These are phyloP conservation scores for Athalia cordata DNA, from an alignment of 2,888 invertebrate genomes.

Conservation along the genomic window DNA sequence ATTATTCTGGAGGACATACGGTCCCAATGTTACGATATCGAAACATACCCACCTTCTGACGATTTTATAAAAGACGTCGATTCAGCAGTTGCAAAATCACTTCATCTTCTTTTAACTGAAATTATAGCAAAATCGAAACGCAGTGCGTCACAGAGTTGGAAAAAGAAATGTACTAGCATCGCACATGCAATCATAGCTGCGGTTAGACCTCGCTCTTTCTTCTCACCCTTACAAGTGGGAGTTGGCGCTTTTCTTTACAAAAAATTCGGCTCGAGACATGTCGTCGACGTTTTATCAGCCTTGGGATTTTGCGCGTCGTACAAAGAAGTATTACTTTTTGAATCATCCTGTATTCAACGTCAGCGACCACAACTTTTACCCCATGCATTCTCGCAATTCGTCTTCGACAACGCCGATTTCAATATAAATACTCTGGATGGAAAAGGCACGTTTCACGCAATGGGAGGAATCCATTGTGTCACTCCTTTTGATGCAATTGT, in stretches of 20 bases:
- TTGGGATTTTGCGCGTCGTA: slow-evolving; percentile 48
- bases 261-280: slow-evolving; percentile 47
- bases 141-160: slow-evolving; percentile 47
- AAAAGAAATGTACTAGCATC: slow-evolving; percentile 25
- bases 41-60: slow-evolving; percentile 48
- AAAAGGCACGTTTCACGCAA: slow-evolving; percentile 37
- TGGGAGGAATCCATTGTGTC: slow-evolving; percentile 41
- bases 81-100: slow-evolving; percentile 38
- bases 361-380: not conserved
- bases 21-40: slow-evolving; percentile 47
- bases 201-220: slow-evolving; percentile 50
- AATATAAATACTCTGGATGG: slow-evolving; percentile 41
- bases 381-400: slow-evolving; percentile 14
- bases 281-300: slow-evolving; percentile 17
- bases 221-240: slow-evolving; percentile 47
- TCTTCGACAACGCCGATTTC: slow-evolving; percentile 40
- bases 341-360: slow-evolving; percentile 39
- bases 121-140: slow-evolving; percentile 51
- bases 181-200: slow-evolving; percentile 24
- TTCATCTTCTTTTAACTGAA: slow-evolving; percentile 46
- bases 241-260: slow-evolving; percentile 45
- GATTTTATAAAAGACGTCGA: slow-evolving; percentile 45
- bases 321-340: slow-evolving; percentile 46
- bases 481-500: not conserved
- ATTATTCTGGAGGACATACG: slow-evolving; percentile 52